phyloP scores from a whole-genome alignment of 2,113 vertebrate species.

The Catharus fuscescens region DNA sequence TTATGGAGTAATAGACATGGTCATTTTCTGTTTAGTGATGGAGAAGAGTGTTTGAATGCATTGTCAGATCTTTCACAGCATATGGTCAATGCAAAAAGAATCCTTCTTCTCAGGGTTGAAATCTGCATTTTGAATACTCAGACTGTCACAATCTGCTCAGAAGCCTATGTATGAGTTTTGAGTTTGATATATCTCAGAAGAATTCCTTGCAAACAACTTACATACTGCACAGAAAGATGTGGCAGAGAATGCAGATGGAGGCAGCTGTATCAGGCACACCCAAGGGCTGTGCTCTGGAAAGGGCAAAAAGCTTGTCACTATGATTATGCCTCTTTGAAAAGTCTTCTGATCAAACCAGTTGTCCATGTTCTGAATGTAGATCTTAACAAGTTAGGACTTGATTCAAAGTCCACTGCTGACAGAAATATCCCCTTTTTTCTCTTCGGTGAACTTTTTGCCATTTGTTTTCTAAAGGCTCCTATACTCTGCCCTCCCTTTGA shows the following conservation, averaged over 20 bases:
- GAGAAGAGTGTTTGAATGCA: background rate
- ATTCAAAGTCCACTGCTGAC: background rate
- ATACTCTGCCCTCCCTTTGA: background rate
- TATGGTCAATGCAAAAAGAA: slow-evolving; percentile 2
- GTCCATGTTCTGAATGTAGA: background rate
- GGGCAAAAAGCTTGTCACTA: background rate
- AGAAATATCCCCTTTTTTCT: background rate
- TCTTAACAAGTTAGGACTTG: background rate
- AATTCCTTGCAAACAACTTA: background rate
- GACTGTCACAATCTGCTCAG: background rate
- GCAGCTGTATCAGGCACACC: background rate
- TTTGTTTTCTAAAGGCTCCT: background rate
- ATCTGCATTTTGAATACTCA: slow-evolving; percentile 11
- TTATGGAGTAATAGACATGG: background rate
- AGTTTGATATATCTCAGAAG: background rate
- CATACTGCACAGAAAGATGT: background rate
- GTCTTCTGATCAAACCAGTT: background rate
- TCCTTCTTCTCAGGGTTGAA: background rate
- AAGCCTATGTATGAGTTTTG: background rate
- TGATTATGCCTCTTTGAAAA: slow-evolving; percentile 25
- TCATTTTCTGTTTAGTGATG: background rate
- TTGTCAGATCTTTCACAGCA: background rate
- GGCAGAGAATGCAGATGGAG: background rate
- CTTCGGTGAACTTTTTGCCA: background rate
- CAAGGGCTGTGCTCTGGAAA: background rate